phyloP scores from a whole-genome alignment of 2,797 vertebrate genomes.

The Danio aesculapii region DNA sequence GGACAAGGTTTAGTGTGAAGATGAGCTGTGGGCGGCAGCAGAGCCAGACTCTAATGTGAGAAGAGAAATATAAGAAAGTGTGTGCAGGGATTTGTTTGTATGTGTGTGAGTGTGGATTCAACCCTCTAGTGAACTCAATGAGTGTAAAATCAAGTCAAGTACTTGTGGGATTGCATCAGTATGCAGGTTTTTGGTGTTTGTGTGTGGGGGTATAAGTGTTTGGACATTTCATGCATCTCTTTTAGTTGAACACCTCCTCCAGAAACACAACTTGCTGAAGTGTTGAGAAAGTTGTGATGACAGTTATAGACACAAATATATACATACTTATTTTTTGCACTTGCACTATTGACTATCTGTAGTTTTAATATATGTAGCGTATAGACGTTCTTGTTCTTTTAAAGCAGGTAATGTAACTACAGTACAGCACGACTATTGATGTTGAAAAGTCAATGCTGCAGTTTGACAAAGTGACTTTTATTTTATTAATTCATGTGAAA shows the following conservation, averaged over 20 bases:
- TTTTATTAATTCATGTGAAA: too few relatives aligned
- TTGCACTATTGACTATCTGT: neutral
- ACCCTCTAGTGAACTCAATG: constrained; percentile 20
- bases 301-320: neutral
- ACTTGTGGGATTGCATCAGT: constrained; percentile 33
- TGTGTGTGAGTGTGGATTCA: constrained; percentile 4
- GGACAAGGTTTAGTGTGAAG: constrained; percentile 81
- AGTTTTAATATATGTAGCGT: neutral
- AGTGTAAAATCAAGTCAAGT: constrained; percentile 34
- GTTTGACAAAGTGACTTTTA: too few relatives aligned
- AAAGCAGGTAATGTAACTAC: neutral
- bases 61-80: constrained; percentile 65
- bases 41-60: constrained; percentile 72
- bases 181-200: constrained; percentile 11
- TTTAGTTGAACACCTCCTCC: constrained; percentile 3
- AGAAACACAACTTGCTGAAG: neutral
- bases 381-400: neutral
- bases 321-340: neutral
- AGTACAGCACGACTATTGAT: too few relatives aligned
- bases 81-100: constrained; percentile 35
- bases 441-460: too few relatives aligned
- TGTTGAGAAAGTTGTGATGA: neutral
- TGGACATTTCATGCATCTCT: neutral
- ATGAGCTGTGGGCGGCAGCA: constrained; percentile 72
- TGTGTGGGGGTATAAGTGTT: constrained; percentile 4